phyloP scores from a whole-genome alignment of 2,888 invertebrate species.

The Polyommatus iphigenia region DNA sequence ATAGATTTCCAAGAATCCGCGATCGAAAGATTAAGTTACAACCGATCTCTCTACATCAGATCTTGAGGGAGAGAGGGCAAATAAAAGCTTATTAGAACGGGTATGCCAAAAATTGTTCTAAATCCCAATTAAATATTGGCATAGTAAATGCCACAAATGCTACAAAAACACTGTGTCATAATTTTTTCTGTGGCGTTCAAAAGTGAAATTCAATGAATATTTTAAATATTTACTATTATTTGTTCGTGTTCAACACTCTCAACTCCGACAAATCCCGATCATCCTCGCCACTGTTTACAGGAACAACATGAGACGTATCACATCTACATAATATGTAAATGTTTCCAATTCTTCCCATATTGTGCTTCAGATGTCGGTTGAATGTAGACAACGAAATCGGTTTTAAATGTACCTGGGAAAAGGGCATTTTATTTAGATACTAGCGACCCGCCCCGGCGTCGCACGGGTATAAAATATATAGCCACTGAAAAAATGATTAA shows the following conservation, averaged over 20 bases:
- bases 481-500: too few relatives aligned
- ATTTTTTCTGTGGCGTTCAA: background rate
- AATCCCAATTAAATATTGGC: too few relatives aligned
- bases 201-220: background rate
- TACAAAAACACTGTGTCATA: too few relatives aligned
- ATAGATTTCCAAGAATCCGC: too few relatives aligned
- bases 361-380: background rate
- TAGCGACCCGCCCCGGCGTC: too few relatives aligned
- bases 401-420: background rate
- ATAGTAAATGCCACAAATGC: too few relatives aligned
- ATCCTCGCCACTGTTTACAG: background rate
- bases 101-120: too few relatives aligned
- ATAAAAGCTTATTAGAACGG: too few relatives aligned
- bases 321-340: constrained; percentile 5
- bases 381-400: background rate
- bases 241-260: background rate
- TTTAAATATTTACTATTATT: background rate
- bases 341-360: background rate
- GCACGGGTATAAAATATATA: too few relatives aligned
- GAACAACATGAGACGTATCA: background rate
- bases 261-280: background rate
- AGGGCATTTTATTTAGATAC: background rate
- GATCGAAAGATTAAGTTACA: too few relatives aligned
- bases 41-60: too few relatives aligned
- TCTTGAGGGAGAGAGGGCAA: too few relatives aligned